Conservation (phyloP, 1,140 invertebrate genomes). For the Drosophila nannoptera region DNA sequence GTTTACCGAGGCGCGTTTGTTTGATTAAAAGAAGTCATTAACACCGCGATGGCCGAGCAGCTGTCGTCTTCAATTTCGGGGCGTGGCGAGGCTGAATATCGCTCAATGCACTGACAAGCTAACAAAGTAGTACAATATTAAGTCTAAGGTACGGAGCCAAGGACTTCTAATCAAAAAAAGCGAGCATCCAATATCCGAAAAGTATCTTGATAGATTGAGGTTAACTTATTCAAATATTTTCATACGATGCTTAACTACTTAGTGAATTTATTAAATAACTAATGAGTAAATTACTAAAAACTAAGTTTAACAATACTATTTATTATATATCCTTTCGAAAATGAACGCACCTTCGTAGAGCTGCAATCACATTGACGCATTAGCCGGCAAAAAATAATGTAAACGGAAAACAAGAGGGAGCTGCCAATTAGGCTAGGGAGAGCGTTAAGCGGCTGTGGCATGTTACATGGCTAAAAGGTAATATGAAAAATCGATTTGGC, state of each 20-base stretch:
- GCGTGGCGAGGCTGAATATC: slow-evolving; percentile 10
- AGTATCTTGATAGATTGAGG: too few species aligned
- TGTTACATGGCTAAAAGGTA: slow-evolving; percentile 15
- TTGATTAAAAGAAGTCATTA: slow-evolving; percentile 72
- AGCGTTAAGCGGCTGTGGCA: slow-evolving; percentile 9
- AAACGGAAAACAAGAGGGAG: slow-evolving; percentile 11
- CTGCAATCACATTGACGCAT: slow-evolving; percentile 24
- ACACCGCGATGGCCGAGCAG: slow-evolving; percentile 25
- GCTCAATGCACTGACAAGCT: neutral
- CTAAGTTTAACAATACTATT: too few species aligned
- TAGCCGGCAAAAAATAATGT: slow-evolving; percentile 4
- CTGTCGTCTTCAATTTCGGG: slow-evolving; percentile 33
- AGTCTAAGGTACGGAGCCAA: too few species aligned
- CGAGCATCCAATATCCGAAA: too few species aligned
- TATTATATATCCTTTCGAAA: neutral
- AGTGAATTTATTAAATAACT: too few species aligned
- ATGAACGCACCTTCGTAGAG: neutral
- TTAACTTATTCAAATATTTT: too few species aligned
- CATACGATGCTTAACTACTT: too few species aligned
- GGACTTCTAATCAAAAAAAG: too few species aligned
- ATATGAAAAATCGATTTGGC: slow-evolving; percentile 70
- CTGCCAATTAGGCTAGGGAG: slow-evolving; percentile 10
- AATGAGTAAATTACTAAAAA: too few species aligned
- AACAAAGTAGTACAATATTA: neutral
- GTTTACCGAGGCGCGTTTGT: slow-evolving; percentile 54